Evolutionary conservation across 2,888 invertebrate species (phyloP).

Genomic region (Nomada ferruginata): DNA sequence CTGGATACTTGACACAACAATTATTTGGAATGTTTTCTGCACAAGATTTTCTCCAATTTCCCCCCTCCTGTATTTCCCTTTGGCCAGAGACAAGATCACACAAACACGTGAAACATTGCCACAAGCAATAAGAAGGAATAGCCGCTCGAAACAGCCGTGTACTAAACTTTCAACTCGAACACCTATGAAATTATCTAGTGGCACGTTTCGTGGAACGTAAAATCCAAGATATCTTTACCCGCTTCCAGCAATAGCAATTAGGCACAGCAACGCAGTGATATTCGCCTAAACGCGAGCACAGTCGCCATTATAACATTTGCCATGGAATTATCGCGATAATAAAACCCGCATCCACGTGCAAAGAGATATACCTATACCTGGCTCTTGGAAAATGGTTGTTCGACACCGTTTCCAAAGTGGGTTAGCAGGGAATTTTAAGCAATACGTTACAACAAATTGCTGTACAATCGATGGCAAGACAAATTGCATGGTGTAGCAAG

Average conservation of each 20-base stretch:
- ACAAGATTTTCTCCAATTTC: too few relatives aligned
- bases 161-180: not conserved
- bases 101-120: too few relatives aligned
- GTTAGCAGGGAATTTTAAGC: conserved; percentile 32
- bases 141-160: not conserved
- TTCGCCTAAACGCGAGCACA: not conserved
- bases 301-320: not conserved
- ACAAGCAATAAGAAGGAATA: not conserved
- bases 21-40: too few relatives aligned
- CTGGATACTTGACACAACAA: too few relatives aligned
- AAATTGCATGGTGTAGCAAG: not conserved
- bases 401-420: conserved; percentile 21
- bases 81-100: too few relatives aligned
- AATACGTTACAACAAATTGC: conserved; percentile 26
- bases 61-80: too few relatives aligned
- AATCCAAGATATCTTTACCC: not conserved
- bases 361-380: not conserved
- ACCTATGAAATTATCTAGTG: conserved; percentile 1
- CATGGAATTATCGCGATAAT: conserved; percentile 10
- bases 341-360: conserved; percentile 7
- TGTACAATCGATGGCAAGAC: conserved; percentile 5
- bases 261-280: not conserved
- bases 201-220: conserved; percentile 9
- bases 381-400: not conserved
- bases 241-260: not conserved